Base-by-base conservation (phyloP, 2,113 vertebrate species). In the Sceloporus tristichus region DNA sequence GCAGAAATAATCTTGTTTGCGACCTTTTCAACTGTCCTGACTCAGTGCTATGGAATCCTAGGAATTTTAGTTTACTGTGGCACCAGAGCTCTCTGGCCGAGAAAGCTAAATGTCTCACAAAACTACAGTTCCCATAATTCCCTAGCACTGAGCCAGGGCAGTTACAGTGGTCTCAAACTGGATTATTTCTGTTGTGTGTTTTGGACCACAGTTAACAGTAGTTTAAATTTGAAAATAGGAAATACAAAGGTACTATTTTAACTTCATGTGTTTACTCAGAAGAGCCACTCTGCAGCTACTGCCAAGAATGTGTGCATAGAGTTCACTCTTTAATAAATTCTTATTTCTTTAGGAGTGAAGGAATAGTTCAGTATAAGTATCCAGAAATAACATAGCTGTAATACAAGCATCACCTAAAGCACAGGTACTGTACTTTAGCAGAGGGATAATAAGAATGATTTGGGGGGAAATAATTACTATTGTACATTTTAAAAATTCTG, bases 401-500 rank as follows among this genome's bases (percentile, higher is more conserved):
- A 54, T 16, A 78, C 53, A n/a, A 29, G 59, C 16, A 34, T 16
- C 27, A 23, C 21, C 40, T 34, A 9, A 79, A 79, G 4, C 1
- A 54, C 27, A 68, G 5, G 34, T 4, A 68, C 23, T 34, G 65
- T 38, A 56, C 1, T 21, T 21, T 40, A 38, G 9, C 40, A 79
- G 21, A 56, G 5, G 10, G 48, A 54, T 56, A 11, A 9, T 71
- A 27, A 11, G 6, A 53, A 70, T 75, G n/a, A 9, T 79, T 73
- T 29, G 21, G 59, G 71, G 65, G 16, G 21, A 62, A 75, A 19
- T 81, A 75, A 75, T 65, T 42, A 40, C 38, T 82, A 56, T 38
- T 90, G 19, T 2, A 9, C 89, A 70, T 84, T 90, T 91, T 86
- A 59, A 90, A 88, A 85, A 82, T 27, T 54, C 62, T 89, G 42